Evolutionary conservation across 2,113 vertebrate species (phyloP), one percentile per base, ranked within the genome.

Genomic region (Macrotis lagotis): DNA sequence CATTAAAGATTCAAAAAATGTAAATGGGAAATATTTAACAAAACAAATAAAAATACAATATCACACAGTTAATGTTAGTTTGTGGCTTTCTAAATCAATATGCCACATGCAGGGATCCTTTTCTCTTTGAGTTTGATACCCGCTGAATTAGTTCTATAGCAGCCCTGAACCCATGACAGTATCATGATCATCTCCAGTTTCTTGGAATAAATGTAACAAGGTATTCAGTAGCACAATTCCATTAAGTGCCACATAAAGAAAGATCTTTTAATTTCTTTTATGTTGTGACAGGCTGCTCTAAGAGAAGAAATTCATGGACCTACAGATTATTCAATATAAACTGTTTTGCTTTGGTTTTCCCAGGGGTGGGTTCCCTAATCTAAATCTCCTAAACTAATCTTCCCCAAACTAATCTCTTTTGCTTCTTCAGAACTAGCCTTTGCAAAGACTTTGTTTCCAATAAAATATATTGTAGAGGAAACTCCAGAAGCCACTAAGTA

Each of bases 381-480:
- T 83, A 24, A 2, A n/a, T n/a, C n/a, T n/a, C n/a, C n/a, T n/a
- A n/a, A n/a, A n/a, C n/a, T n/a, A n/a, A n/a, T n/a, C n/a, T n/a
- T n/a, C n/a, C 66, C n/a, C 19, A 83, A 83, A 24, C 6, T 83
- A 24, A 2, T 66, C 25, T 26, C 91, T 96, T 48, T 96, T 37
- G 4, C 24, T 91, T 94, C 51, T 19, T 0, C 28, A 59, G 24
- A 83, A 53, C 37, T 47, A 12, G 5, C 28, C 91, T 93, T 92
- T 0, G 0, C 52, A 95, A 66, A 83, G 88, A 90, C 88, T 96
- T 48, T 90, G 48, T 96, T 48, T 90, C 88, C 88, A 93, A 25
- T 91, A 90, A 97, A 97, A 94, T 91, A 55, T 93, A 96, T 51
- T 95, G 90, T n/a, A 95, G 91, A 95, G 93, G 92, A 96, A 97